Evolutionary conservation across 2,888 invertebrate species (phyloP).

Genomic region (Dysmachus trigonus): DNA sequence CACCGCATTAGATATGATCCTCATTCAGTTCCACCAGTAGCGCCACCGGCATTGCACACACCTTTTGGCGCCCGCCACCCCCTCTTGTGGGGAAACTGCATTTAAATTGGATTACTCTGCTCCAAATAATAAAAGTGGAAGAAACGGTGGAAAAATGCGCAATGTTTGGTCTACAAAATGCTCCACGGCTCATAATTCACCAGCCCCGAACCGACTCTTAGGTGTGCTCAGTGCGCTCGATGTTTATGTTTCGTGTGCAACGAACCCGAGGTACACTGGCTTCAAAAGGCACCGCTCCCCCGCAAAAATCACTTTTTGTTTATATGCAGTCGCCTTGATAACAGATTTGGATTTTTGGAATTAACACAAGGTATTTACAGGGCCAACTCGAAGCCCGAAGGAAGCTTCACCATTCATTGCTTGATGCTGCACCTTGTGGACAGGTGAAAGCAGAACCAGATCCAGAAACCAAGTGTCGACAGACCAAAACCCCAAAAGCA

Average conservation of each 20-base stretch:
- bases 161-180: slow-evolving; percentile 28
- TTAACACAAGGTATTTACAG: not conserved
- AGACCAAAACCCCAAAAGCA: not conserved
- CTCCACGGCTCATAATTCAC: not conserved
- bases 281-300: not conserved
- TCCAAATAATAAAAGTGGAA: slow-evolving; percentile 17
- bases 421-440: not conserved
- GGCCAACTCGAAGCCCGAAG: not conserved
- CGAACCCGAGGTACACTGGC: not conserved
- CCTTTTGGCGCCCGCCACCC: not conserved
- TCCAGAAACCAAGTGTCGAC: not conserved
- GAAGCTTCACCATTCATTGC: not conserved
- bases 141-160: slow-evolving; percentile 16
- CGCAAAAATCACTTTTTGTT: slow-evolving; percentile 16
- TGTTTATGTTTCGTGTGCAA: not conserved
- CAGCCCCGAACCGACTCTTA: too few relatives aligned
- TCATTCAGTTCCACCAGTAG: not conserved
- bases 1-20: slow-evolving; percentile 17
- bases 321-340: not conserved
- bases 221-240: not conserved
- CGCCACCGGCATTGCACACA: not conserved
- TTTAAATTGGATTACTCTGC: slow-evolving; percentile 12
- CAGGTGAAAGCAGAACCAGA: not conserved
- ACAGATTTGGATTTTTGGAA: not conserved
- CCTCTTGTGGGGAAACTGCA: not conserved